These are phyloP conservation scores for Otocyon megalotis DNA, from an alignment of 2,113 vertebrate species.

Conservation along the genomic window DNA sequence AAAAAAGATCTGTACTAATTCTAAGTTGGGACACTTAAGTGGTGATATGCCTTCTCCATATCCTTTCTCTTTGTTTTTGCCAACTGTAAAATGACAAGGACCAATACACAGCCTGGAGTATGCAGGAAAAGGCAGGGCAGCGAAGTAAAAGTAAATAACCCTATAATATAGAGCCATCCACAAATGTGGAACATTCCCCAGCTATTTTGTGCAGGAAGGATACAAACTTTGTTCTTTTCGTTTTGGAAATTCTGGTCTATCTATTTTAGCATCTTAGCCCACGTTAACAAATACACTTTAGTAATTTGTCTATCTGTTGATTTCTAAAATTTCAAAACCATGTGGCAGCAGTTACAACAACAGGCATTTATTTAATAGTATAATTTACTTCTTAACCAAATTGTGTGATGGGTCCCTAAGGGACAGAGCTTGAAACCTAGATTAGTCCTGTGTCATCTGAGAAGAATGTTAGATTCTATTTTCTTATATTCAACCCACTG, in stretches of 20 bases:
- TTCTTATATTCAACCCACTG: background rate
- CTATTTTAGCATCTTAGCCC: background rate
- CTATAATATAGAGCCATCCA: background rate
- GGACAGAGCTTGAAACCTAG: background rate
- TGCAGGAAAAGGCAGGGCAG: background rate
- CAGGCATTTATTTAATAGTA: background rate
- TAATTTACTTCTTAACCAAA: background rate
- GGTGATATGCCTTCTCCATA: background rate
- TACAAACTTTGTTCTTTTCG: background rate
- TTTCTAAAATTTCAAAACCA: conserved; percentile 14
- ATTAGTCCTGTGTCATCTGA: background rate
- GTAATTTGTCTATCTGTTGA: background rate
- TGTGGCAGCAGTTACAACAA: background rate
- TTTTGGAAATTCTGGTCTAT: background rate
- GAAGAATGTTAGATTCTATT: background rate
- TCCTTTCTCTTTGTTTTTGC: background rate
- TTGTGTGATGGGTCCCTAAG: background rate
- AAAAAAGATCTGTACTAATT: background rate
- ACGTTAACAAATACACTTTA: background rate
- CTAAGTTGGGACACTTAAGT: background rate
- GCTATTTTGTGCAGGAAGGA: background rate
- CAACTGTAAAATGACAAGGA: background rate
- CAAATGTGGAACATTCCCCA: background rate
- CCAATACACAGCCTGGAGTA: too few relatives aligned
- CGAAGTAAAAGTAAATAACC: background rate